Evolutionary conservation across 2,797 vertebrate genomes (phyloP), one percentile per base, ranked within the genome.

Genomic region (Tympanoctomys barrerae): DNA sequence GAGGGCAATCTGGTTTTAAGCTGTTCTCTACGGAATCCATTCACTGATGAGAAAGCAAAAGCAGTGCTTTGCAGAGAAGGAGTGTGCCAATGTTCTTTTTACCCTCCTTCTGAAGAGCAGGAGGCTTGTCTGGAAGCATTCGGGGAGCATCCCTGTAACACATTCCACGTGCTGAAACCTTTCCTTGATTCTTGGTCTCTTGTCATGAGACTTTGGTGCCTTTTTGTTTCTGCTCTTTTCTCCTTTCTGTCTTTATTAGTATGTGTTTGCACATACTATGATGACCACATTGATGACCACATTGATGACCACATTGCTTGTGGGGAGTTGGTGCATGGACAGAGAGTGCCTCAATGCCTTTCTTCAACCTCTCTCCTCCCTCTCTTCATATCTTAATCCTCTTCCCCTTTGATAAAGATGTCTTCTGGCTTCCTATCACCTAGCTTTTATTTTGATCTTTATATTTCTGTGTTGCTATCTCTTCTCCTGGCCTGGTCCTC

Each of bases 91-190:
- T 12, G 16, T 42, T 36, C 14, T 22, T 14, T 42, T 22, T 5
- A 7, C 26, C 54, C 42, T n/a, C n/a, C n/a, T 78, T 75, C 39
- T 73, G 22, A 75, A 78, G 86, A 26, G 9, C 0, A 54, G 71
- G 61, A 14, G 11, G 0, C 24, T 49, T 3, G 0, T 0, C 39
- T 1, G 36, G 59, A 0, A 0, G 77, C 28, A 75, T 36, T 77
- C 36, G 7, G 70, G 83, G 31, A 26, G 62, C 7, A 5, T 14
- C 5, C 3, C 7, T 54, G 46, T 42, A 46, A 33, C 28, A n/a
- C 13, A 6, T n/a, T 0, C 26, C 2, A 19, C 13, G 39, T 31
- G 73, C n/a, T 54, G 7, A 24, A 21, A 22, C 62, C 42, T 73
- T 49, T 18, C 36, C 59, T 7, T 21, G 31, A 26, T 22, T 16